These are phyloP conservation scores for Neolamprologus toae DNA, from an alignment of 2,113 vertebrate genomes.

Conservation along the genomic window DNA sequence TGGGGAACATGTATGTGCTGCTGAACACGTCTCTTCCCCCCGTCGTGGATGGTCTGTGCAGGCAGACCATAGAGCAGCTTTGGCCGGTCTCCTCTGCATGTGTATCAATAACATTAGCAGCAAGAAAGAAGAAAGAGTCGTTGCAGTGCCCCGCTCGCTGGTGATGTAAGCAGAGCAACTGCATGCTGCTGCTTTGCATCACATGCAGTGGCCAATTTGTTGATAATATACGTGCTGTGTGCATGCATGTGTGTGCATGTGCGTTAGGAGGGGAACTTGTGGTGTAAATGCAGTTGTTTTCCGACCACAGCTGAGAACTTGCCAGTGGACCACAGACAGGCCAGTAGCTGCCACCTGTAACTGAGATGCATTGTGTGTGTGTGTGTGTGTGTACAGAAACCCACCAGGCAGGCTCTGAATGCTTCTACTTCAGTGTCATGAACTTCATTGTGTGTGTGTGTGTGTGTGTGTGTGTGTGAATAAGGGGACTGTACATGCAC, in stretches of 20 bases:
- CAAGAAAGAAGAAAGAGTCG: constrained; percentile 61
- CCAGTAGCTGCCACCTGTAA: constrained; percentile 65
- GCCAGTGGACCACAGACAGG: constrained; percentile 48
- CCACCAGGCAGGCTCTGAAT: constrained; percentile 3
- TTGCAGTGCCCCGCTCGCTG: constrained; percentile 48
- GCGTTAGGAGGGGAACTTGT: background rate
- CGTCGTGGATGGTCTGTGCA: constrained; percentile 3
- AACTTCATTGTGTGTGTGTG: background rate
- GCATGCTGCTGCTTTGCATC: constrained; percentile 66
- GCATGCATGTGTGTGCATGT: background rate
- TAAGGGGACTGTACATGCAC: background rate
- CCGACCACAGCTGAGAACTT: constrained; percentile 34
- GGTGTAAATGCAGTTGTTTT: constrained; percentile 28
- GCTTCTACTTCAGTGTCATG: background rate
- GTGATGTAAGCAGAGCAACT: constrained; percentile 65
- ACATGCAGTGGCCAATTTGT: constrained; percentile 46
- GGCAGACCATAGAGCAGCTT: constrained; percentile 18
- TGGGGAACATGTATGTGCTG: constrained; percentile 42
- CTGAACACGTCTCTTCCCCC: constrained; percentile 32
- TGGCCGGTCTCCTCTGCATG: constrained; percentile 54
- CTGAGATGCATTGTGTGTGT: constrained; percentile 38
- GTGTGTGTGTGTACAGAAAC: background rate
- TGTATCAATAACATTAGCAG: constrained; percentile 68
- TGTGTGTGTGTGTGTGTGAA: background rate
- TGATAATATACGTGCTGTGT: constrained; percentile 32